phyloP scores from a whole-genome alignment of 1,140 invertebrate genomes.

The Acromyrmex echinatior region DNA sequence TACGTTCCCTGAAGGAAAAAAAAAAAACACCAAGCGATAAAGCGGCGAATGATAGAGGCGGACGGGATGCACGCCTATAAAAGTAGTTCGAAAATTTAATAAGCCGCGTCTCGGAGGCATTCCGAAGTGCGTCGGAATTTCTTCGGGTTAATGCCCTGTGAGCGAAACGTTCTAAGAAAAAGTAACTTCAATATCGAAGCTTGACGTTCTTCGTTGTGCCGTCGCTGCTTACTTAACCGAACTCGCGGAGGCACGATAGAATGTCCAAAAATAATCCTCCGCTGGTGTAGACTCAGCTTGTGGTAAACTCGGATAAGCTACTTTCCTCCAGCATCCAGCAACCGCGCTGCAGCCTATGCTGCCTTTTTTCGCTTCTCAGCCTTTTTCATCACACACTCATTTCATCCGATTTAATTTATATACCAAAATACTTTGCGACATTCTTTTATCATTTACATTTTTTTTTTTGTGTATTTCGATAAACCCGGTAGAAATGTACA shows the following conservation, averaged over 20 bases:
- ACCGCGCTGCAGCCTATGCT: neutral
- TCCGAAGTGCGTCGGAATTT: constrained; percentile 53
- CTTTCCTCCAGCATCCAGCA: constrained; percentile 16
- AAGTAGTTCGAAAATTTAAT: constrained; percentile 61
- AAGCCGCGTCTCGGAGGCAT: constrained; percentile 48
- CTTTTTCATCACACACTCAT: neutral
- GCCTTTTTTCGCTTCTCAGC: neutral
- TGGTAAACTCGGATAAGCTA: constrained; percentile 50
- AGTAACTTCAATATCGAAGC: constrained; percentile 50
- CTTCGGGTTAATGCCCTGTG: constrained; percentile 29
- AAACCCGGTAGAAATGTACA: no score
- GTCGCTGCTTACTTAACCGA: constrained; percentile 32
- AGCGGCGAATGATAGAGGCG: constrained; percentile 32
- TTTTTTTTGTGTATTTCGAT: neutral
- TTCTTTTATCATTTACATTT: neutral
- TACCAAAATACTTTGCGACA: neutral
- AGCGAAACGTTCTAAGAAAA: constrained; percentile 34
- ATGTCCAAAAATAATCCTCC: constrained; percentile 59
- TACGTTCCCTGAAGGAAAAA: neutral
- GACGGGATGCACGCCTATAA: constrained; percentile 1
- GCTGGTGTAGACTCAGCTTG: constrained; percentile 13
- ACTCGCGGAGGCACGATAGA: constrained; percentile 27
- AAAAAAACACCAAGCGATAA: constrained; percentile 4
- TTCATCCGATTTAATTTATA: neutral
- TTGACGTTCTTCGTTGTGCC: neutral